Percentiles rank a stretch among this genome's conserved stretches.
Conservation (phyloP, 2,797 vertebrate genomes). For the Arctocebus calabarensis region DNA sequence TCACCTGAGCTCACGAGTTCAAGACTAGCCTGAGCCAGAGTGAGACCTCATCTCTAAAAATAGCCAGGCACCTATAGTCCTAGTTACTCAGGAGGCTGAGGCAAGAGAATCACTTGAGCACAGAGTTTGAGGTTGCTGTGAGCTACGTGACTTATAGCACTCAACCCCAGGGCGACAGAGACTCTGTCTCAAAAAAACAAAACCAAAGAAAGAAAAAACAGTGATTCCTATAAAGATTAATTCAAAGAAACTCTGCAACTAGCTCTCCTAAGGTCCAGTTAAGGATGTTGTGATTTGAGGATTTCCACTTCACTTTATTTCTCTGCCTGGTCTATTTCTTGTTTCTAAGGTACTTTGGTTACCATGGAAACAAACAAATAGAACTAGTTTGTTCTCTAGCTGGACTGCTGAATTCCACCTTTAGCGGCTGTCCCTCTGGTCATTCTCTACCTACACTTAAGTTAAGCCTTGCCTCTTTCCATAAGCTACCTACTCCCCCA, state of each 20-base stretch:
- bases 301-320: conserved; percentile 65
- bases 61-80: too few relatives aligned
- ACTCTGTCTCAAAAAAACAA: too few relatives aligned
- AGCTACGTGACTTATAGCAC: too few relatives aligned
- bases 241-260: neutral
- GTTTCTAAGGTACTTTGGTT: conserved; percentile 70
- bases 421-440: neutral
- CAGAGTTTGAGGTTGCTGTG: too few relatives aligned
- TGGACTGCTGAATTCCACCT: neutral
- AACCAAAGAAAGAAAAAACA: neutral
- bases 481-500: too few relatives aligned
- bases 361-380: conserved; percentile 65
- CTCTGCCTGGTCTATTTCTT: conserved; percentile 71
- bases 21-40: too few relatives aligned
- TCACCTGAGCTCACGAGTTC: too few relatives aligned
- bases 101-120: too few relatives aligned
- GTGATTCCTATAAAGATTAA: conserved; percentile 23
- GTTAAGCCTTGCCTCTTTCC: neutral
- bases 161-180: too few relatives aligned
- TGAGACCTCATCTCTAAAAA: too few relatives aligned
- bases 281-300: conserved; percentile 42
- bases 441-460: neutral
- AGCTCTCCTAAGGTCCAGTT: neutral
- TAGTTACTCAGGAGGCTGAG: too few relatives aligned
- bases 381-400: conserved; percentile 4